Percentiles rank a stretch among this genome's conserved stretches.
Conservation (phyloP, 2,888 invertebrate genomes). For the Perizoma affinitatum region DNA sequence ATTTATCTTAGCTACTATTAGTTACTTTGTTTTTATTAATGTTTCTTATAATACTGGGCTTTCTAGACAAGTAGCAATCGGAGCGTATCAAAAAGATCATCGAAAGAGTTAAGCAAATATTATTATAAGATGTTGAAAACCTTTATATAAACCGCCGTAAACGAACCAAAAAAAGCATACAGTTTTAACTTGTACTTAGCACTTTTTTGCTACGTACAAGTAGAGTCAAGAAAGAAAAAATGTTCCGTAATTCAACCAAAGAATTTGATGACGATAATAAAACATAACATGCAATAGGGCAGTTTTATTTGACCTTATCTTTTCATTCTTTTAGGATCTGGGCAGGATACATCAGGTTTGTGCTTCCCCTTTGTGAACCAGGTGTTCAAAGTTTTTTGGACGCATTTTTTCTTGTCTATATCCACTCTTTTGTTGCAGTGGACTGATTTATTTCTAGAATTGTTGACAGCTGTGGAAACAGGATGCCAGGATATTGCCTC, state of each 20-base stretch:
- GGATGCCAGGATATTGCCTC: constrained; percentile 86
- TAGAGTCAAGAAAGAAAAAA: not conserved
- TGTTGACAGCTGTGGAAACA: constrained; percentile 89
- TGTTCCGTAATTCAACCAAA: constrained; percentile 23
- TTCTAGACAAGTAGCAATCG: no score
- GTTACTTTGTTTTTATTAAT: no score
- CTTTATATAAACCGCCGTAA: no score
- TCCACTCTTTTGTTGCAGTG: constrained; percentile 82
- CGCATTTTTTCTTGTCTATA: constrained; percentile 52
- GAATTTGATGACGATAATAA: constrained; percentile 13
- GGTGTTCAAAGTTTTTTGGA: constrained; percentile 74
- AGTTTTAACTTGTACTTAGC: no score
- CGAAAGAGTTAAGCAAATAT: no score
- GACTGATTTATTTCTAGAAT: constrained; percentile 86
- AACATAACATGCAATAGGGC: not conserved
- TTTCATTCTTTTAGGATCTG: constrained; percentile 46
- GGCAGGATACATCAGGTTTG: constrained; percentile 46
- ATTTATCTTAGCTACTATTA: no score
- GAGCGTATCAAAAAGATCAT: no score
- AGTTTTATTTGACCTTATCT: constrained; percentile 22
- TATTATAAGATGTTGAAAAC: no score
- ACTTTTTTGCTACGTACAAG: no score
- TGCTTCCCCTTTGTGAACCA: constrained; percentile 72
- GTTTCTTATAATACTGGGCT: no score
- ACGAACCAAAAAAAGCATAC: no score